Evolutionary conservation across 2,113 vertebrate species (phyloP).

Genomic region (Actinemys pallida): DNA sequence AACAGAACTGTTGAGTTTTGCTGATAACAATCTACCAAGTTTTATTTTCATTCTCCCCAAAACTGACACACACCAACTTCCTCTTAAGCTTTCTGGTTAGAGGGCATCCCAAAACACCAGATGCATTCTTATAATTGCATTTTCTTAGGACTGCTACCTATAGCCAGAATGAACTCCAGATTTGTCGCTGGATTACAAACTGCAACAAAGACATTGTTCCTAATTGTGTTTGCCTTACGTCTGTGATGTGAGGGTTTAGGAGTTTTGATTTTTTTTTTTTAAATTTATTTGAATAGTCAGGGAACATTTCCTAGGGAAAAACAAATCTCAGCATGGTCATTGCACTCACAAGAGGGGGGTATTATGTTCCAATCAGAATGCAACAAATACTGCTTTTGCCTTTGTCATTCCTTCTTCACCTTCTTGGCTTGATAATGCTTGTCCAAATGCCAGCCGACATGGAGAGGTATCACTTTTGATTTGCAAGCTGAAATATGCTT

Average conservation of each 20-base stretch:
- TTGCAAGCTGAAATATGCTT: constrained; percentile 31
- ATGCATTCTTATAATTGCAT: not conserved
- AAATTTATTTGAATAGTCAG: not conserved
- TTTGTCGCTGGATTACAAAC: not conserved
- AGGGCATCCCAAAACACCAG: accelerated
- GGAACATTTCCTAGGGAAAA: not conserved
- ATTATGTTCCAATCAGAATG: not conserved
- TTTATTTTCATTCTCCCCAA: not conserved
- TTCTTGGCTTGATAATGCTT: not conserved
- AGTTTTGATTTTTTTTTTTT: accelerated
- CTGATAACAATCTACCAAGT: not conserved
- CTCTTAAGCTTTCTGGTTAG: not conserved
- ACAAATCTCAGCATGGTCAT: not conserved
- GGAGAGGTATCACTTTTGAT: not conserved
- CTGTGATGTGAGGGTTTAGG: not conserved
- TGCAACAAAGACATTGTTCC: not conserved
- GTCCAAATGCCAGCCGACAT: constrained; percentile 11
- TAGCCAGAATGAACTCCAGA: not conserved
- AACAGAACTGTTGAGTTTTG: not conserved
- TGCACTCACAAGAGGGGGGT: accelerated
- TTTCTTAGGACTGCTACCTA: not conserved
- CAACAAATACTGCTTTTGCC: not conserved
- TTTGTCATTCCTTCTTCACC: not conserved
- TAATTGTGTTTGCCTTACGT: not conserved
- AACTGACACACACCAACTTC: accelerated